Percentiles rank a stretch among this genome's conserved stretches.
Conservation (phyloP, 2,797 vertebrate genomes). For the Corythornis leucogaster region DNA sequence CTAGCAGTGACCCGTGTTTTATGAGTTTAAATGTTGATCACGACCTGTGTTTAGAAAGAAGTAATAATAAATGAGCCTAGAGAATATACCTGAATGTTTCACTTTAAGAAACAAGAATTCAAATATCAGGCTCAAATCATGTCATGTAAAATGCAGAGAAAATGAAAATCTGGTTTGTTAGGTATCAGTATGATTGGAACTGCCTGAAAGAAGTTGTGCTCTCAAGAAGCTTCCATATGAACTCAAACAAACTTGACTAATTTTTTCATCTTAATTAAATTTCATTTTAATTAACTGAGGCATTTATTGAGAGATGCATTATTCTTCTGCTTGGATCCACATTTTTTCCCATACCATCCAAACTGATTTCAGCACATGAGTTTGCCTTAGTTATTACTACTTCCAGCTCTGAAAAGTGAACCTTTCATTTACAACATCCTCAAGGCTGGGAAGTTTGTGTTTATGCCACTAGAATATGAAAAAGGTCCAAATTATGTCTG, state of each 20-base stretch:
- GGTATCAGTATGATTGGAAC: neutral
- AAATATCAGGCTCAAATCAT: neutral
- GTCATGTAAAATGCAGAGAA: neutral
- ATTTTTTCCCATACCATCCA: neutral
- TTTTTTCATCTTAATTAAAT: neutral
- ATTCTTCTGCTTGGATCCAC: neutral
- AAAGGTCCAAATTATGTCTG: neutral
- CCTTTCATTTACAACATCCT: neutral
- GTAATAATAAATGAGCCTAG: neutral
- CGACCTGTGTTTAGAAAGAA: neutral
- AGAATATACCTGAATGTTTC: neutral
- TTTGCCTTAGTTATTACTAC: neutral
- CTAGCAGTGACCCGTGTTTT: neutral
- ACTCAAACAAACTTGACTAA: neutral
- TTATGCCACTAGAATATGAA: neutral
- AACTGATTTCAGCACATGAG: neutral
- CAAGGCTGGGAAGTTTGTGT: neutral
- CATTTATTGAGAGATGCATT: neutral
- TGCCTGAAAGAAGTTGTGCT: neutral
- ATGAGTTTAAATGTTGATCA: neutral
- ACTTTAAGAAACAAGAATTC: neutral
- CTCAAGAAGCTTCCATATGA: neutral
- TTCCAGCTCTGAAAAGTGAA: neutral
- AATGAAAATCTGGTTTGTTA: neutral
- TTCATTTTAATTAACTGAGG: neutral